Evolutionary conservation across 2,888 invertebrate species (phyloP).

Genomic region (Drosophila cracens): DNA sequence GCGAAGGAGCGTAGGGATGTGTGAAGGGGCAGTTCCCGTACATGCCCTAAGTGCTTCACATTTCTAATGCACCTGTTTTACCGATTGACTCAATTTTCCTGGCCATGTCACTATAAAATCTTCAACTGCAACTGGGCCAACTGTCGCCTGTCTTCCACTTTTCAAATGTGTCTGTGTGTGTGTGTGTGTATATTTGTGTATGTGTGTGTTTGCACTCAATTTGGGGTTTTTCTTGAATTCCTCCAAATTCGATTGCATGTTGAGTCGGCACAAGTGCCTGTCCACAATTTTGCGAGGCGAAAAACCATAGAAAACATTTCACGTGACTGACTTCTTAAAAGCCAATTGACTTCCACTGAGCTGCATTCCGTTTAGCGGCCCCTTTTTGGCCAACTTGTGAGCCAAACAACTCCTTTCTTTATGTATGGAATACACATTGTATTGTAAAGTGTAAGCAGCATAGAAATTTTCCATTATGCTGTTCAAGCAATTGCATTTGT

Average conservation of each 20-base stretch:
- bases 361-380: slow-evolving; percentile 49
- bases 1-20: neutral
- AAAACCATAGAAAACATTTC: slow-evolving; percentile 61
- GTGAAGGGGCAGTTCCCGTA: slow-evolving; percentile 11
- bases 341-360: slow-evolving; percentile 70
- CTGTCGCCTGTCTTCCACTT: slow-evolving; percentile 56
- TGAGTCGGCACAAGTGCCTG: slow-evolving; percentile 39
- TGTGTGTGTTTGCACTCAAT: slow-evolving; percentile 36
- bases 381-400: slow-evolving; percentile 25
- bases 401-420: slow-evolving; percentile 29
- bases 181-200: slow-evolving; percentile 12
- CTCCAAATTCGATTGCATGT: slow-evolving; percentile 74
- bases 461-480: slow-evolving; percentile 61
- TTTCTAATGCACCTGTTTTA: slow-evolving; percentile 75
- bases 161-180: slow-evolving; percentile 1
- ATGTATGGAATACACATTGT: slow-evolving; percentile 12
- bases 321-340: slow-evolving; percentile 77
- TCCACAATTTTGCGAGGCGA: slow-evolving; percentile 52
- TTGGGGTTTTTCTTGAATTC: slow-evolving; percentile 58
- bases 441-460: slow-evolving; percentile 5
- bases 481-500: slow-evolving; percentile 61
- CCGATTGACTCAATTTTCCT: slow-evolving; percentile 77
- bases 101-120: slow-evolving; percentile 64
- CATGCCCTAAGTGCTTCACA: slow-evolving; percentile 48
- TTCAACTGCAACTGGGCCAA: slow-evolving; percentile 73